Conservation (phyloP, 1,140 invertebrate species). For the Tetranychus cinnabarinus region DNA sequence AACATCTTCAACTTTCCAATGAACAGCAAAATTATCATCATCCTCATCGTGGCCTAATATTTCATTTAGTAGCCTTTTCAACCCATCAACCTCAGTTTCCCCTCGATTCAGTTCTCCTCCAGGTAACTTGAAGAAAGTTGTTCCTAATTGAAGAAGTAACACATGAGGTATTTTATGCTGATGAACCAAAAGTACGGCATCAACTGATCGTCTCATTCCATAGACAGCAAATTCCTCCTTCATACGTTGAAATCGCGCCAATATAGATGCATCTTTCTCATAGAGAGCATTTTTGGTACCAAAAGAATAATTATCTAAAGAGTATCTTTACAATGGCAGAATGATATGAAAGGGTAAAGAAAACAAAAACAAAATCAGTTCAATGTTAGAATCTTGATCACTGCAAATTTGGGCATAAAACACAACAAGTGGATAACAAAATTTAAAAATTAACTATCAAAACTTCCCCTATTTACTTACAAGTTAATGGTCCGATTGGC, state of each 20-base stretch:
- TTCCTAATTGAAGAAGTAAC: conserved; percentile 81
- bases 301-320: conserved; percentile 96
- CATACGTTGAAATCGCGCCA: conserved; percentile 92
- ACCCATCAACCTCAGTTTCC: conserved; percentile 90
- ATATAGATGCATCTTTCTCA: conserved; percentile 94
- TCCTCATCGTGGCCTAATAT: conserved; percentile 53
- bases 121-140: conserved; percentile 97
- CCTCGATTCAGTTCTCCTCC: conserved; percentile 91
- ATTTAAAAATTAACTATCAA: too few relatives aligned
- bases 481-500: conserved; percentile 63
- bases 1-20: conserved; percentile 94
- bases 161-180: conserved; percentile 96
- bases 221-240: conserved; percentile 94
- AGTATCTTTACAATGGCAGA: conserved; percentile 26
- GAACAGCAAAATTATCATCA: conserved; percentile 76
- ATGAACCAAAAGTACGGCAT: conserved; percentile 88
- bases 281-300: conserved; percentile 96
- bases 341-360: too few relatives aligned
- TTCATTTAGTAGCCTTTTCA: conserved; percentile 76
- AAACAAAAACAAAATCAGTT: too few relatives aligned
- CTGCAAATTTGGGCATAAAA: too few relatives aligned
- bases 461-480: conserved; percentile 28
- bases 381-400: too few relatives aligned
- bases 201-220: conserved; percentile 86
- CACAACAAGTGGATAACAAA: too few relatives aligned